phyloP scores from a whole-genome alignment of 2,888 invertebrate genomes.

The Microchrysa polita region DNA sequence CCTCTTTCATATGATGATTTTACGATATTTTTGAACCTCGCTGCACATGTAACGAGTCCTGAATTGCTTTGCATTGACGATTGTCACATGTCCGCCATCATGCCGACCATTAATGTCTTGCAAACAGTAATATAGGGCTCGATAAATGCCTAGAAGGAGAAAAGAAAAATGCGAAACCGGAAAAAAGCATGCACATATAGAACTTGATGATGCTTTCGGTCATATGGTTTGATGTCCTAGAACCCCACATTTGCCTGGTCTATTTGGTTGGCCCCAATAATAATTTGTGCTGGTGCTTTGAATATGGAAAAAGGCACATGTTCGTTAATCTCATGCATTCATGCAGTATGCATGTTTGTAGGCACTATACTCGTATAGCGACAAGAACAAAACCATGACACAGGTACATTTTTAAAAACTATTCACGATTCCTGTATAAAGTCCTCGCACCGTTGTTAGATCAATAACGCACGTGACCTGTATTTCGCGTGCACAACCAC shows the following conservation, averaged over 20 bases:
- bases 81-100: too few species aligned
- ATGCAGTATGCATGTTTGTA: not conserved
- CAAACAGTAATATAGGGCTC: too few species aligned
- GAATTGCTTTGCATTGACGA: too few species aligned
- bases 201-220: constrained; percentile 19
- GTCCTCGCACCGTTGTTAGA: constrained; percentile 25
- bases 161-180: not conserved
- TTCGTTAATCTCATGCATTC: too few species aligned
- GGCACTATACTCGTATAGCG: not conserved
- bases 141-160: too few species aligned
- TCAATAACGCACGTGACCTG: constrained; percentile 35
- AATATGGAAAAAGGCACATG: not conserved
- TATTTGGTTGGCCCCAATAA: constrained; percentile 8
- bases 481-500: not conserved
- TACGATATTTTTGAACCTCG: too few species aligned
- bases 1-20: too few species aligned
- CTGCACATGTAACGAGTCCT: too few species aligned
- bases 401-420: not conserved
- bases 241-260: constrained; percentile 11
- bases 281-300: not conserved
- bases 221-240: constrained; percentile 13
- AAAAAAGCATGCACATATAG: not conserved
- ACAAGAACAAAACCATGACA: constrained; percentile 20
- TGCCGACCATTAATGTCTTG: too few species aligned
- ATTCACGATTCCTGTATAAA: not conserved